Evolutionary conservation across 2,888 invertebrate species (phyloP).

Genomic region (Balanococcus diminutus): DNA sequence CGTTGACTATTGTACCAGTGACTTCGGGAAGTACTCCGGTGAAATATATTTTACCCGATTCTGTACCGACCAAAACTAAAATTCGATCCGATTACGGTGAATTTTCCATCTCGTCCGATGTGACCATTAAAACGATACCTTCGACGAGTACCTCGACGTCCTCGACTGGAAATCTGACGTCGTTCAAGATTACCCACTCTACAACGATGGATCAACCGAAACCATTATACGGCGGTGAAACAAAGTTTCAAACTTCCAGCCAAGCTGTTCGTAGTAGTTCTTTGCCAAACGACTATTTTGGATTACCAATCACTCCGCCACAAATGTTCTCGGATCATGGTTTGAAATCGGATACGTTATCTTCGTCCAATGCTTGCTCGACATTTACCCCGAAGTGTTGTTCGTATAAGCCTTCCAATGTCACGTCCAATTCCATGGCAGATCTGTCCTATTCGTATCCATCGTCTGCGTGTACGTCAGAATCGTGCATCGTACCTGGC

Average conservation of each 20-base stretch:
- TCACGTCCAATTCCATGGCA: background rate
- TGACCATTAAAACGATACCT: slow-evolving; percentile 20
- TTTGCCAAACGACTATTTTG: background rate
- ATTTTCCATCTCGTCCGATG: slow-evolving; percentile 21
- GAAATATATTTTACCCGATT: background rate
- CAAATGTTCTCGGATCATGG: background rate
- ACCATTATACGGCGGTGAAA: background rate
- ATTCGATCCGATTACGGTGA: background rate
- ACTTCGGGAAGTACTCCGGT: background rate
- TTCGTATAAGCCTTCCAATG: background rate
- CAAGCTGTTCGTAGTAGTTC: background rate
- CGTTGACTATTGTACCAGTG: slow-evolving; percentile 30
- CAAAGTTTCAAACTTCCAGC: background rate
- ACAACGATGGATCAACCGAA: background rate
- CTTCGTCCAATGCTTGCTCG: background rate
- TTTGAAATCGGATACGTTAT: background rate
- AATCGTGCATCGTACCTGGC: background rate
- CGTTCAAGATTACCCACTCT: background rate
- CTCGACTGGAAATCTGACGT: background rate
- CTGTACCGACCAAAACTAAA: background rate
- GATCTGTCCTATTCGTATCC: background rate
- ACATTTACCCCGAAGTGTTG: background rate
- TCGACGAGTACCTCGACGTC: background rate
- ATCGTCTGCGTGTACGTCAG: background rate
- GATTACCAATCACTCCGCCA: background rate